Base-by-base conservation (phyloP, 2,888 invertebrate genomes). In the Ethmia dodecea region DNA sequence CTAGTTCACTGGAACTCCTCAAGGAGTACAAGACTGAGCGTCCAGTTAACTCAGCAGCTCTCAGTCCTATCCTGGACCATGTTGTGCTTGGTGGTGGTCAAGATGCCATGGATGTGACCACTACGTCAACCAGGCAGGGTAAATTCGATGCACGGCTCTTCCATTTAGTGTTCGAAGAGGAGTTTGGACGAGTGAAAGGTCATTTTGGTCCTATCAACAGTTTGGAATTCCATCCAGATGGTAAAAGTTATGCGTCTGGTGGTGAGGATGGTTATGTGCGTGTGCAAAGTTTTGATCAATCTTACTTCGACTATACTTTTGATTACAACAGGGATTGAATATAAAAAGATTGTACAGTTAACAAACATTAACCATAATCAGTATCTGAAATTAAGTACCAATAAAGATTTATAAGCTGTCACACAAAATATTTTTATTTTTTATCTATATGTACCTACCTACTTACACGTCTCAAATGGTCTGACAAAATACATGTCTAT, bases 171-270 rank as follows among this genome's bases (percentile, higher is more conserved):
- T 98, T 97, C 75, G 98, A 98, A 80, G 97, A 98, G 66, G 98
- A 98, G 70, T 98, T 98, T 78, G 98, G 94, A 0, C 89, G 97
- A 41, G 93, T 99, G n/a, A 99, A 99, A 74, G 99, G 99, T 37
- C 99, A 99, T 86, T 99, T 99, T 69, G 99, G 99, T 55, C 99
- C 99, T 1, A 99, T 99, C 62, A 99, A 99, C 89, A 97, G 97
- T 79, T 91, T 99, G 53, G 94, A 96, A 31, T 99, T 99, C 88
- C 98, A 98, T 84, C 99, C 99, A 1, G 97, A 97, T 86, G 99
- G 99, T 32, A 95, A 93, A 69, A 96, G 97, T 68, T 97, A 96
- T 75, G 94, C 95, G 38, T 97, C 97, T 33, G 99, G 99, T 13
- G 99, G 98, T 67, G 99, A 99, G 86, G 99, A 99, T 78, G 99